These are phyloP conservation scores for Eclectus roratus DNA, from an alignment of 2,113 vertebrate genomes.

Conservation along the genomic window DNA sequence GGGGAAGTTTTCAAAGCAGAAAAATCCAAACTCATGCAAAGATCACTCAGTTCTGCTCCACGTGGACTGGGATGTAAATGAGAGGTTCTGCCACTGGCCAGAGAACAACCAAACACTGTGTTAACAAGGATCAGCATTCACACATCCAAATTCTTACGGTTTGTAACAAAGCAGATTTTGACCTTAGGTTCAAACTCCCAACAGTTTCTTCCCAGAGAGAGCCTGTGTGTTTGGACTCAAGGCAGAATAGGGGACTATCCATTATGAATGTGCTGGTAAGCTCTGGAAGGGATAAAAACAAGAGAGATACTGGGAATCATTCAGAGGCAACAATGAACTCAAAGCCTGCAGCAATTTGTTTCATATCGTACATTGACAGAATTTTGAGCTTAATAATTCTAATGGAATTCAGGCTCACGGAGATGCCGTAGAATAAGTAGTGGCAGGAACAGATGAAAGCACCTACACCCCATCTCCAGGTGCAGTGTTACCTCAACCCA, in stretches of 20 bases:
- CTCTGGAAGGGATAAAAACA: neutral
- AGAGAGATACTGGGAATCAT: neutral
- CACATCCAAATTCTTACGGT: neutral
- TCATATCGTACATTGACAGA: neutral
- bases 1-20: neutral
- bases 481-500: neutral
- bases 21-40: neutral
- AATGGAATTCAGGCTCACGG: neutral
- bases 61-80: rapidly evolving
- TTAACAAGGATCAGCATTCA: neutral
- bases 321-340: neutral
- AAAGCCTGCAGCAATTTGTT: neutral
- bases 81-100: neutral
- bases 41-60: neutral
- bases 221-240: neutral
- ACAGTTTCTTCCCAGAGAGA: neutral
- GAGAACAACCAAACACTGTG: neutral
- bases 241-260: neutral
- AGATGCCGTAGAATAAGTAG: neutral
- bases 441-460: neutral
- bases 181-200: neutral
- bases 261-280: neutral
- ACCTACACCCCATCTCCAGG: neutral
- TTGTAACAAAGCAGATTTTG: neutral
- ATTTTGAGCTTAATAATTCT: neutral